Conservation (phyloP, 2,797 vertebrate species). For the Manis crassicaudata region DNA sequence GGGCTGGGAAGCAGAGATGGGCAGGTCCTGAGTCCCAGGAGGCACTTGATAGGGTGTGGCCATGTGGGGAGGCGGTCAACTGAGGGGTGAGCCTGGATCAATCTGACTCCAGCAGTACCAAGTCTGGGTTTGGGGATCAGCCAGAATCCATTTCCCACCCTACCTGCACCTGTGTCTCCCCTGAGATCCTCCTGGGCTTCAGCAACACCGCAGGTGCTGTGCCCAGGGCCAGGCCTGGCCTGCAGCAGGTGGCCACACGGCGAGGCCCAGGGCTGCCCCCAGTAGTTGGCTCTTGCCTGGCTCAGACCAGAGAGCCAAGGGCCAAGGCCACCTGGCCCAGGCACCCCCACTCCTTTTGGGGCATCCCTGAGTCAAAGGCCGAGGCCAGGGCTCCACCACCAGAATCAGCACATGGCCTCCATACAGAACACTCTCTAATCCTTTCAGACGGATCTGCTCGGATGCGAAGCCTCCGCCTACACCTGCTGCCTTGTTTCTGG, state of each 20-base stretch:
- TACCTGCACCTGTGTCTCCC: rapidly evolving
- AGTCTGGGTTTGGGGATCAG: not conserved
- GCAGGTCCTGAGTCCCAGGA: rapidly evolving
- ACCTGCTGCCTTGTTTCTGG: rapidly evolving
- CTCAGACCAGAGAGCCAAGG: not conserved
- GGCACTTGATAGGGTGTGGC: rapidly evolving
- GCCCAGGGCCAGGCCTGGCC: rapidly evolving
- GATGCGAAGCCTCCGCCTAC: rapidly evolving
- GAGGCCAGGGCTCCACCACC: not conserved
- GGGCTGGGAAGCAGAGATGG: not conserved
- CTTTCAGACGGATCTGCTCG: not conserved
- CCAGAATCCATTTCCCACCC: rapidly evolving
- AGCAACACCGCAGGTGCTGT: rapidly evolving
- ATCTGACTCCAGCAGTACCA: rapidly evolving
- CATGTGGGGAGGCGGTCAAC: rapidly evolving
- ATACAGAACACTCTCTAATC: not conserved
- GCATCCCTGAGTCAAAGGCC: not conserved
- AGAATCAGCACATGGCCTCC: not conserved
- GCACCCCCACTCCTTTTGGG: rapidly evolving
- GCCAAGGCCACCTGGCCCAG: rapidly evolving
- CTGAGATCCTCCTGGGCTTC: rapidly evolving
- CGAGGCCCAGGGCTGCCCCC: too few relatives aligned
- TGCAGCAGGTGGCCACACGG: rapidly evolving
- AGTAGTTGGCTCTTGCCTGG: too few relatives aligned
- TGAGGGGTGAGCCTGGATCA: rapidly evolving